Evolutionary conservation across 2,113 vertebrate genomes (phyloP).

Genomic region (Trichechus manatus): DNA sequence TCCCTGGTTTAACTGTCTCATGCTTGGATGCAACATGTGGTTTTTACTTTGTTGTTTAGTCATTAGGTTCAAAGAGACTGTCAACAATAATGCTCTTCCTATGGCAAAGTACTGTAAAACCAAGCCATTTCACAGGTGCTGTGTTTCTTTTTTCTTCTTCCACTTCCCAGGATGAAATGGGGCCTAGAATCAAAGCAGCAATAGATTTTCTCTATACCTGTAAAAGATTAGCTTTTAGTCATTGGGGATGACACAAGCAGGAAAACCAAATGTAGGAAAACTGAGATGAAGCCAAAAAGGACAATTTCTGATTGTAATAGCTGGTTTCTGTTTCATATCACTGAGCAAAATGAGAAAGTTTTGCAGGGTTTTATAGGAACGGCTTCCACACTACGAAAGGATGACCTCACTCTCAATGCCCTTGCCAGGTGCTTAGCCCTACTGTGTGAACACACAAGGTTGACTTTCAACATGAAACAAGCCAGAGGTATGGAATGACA

Average conservation of each 20-base stretch:
- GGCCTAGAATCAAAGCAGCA: conserved; percentile 42
- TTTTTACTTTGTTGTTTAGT: conserved; percentile 59
- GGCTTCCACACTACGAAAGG: conserved; percentile 87
- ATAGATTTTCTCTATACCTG: conserved; percentile 62
- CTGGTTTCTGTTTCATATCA: conserved; percentile 92
- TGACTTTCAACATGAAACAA: conserved; percentile 90
- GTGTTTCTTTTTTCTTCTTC: conserved; percentile 21
- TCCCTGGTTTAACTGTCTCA: not conserved
- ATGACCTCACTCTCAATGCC: conserved; percentile 91
- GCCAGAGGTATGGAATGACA: conserved; percentile 90
- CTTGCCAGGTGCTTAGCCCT: conserved; percentile 89
- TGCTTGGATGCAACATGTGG: conserved; percentile 18
- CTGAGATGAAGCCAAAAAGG: conserved; percentile 83
- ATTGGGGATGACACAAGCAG: conserved; percentile 73
- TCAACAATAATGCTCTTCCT: conserved; percentile 34
- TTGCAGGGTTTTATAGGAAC: conserved; percentile 91
- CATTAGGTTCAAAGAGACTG: conserved; percentile 60
- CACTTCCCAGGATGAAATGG: conserved; percentile 55
- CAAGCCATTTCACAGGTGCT: conserved; percentile 21
- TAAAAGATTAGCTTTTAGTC: conserved; percentile 81
- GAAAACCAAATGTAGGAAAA: conserved; percentile 80
- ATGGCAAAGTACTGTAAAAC: not conserved
- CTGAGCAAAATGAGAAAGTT: conserved; percentile 87
- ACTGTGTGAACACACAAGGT: conserved; percentile 83
- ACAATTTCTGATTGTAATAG: conserved; percentile 85